Evolutionary conservation across 2,113 vertebrate genomes (phyloP).

Genomic region (Carassius auratus): DNA sequence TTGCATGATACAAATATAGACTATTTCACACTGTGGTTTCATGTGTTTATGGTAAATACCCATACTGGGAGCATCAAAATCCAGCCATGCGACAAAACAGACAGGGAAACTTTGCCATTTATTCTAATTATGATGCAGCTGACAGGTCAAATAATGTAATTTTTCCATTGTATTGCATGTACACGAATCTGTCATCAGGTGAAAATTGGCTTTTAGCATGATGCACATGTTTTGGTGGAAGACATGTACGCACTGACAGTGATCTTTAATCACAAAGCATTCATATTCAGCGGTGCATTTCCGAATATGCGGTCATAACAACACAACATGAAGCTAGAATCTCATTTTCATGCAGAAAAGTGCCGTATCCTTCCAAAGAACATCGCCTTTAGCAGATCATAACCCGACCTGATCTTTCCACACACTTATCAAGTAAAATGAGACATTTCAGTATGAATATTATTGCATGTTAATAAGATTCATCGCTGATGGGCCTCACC

Average conservation of each 20-base stretch:
- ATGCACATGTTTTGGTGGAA: not conserved
- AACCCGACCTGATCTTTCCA: constrained; percentile 15
- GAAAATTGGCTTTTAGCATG: constrained; percentile 35
- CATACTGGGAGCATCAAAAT: constrained; percentile 57
- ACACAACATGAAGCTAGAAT: not conserved
- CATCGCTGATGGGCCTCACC: constrained; percentile 16
- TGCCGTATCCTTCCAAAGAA: not conserved
- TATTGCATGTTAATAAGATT: not conserved
- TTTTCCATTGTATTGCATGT: constrained; percentile 20
- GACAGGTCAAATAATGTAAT: constrained; percentile 47
- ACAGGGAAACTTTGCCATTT: constrained; percentile 47
- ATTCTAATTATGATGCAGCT: constrained; percentile 49
- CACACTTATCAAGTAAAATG: constrained; percentile 24
- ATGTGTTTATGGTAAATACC: constrained; percentile 44
- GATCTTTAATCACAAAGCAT: constrained; percentile 36
- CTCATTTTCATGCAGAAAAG: constrained; percentile 21
- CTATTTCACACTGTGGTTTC: not conserved
- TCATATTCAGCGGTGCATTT: constrained; percentile 3
- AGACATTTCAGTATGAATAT: constrained; percentile 24
- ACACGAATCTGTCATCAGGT: constrained; percentile 38
- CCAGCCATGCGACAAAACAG: constrained; percentile 44
- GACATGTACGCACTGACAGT: constrained; percentile 25
- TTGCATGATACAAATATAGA: not conserved
- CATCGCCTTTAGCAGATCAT: constrained; percentile 22
- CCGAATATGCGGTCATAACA: not conserved